Evolutionary conservation across 2,113 vertebrate genomes (phyloP).

Genomic region (Anarhynchus alexandrinus): DNA sequence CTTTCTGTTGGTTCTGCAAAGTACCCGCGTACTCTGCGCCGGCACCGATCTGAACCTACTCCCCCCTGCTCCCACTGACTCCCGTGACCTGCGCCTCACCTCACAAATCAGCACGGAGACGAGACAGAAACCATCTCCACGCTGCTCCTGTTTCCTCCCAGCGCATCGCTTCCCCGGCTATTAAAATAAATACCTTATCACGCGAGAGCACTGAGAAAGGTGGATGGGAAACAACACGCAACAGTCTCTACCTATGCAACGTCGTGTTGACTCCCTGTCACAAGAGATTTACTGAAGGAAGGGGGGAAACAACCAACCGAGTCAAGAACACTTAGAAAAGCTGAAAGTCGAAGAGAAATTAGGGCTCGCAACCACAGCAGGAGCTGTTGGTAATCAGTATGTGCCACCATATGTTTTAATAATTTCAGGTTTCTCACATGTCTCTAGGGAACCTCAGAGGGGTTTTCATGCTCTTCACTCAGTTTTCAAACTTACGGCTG

Average conservation of each 20-base stretch:
- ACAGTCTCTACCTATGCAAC: no score
- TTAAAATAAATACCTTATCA: neutral
- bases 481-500: constrained; percentile 36
- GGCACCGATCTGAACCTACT: neutral
- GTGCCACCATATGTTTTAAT: constrained; percentile 60
- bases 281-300: neutral
- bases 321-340: neutral
- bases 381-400: constrained; percentile 10
- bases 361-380: neutral
- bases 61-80: neutral
- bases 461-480: constrained; percentile 31
- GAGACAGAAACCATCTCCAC: neutral
- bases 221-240: neutral
- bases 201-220: neutral
- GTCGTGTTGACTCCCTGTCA: neutral
- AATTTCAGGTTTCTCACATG: constrained; percentile 47
- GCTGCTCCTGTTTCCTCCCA: neutral
- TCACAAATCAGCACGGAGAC: neutral
- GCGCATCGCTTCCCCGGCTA: neutral
- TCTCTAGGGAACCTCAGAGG: constrained; percentile 44
- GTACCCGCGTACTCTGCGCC: neutral
- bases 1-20: neutral
- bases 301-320: neutral
- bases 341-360: neutral
- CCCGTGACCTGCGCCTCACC: neutral